These are phyloP conservation scores for Alsophila aescularia DNA, from an alignment of 2,888 invertebrate genomes.

Conservation along the genomic window DNA sequence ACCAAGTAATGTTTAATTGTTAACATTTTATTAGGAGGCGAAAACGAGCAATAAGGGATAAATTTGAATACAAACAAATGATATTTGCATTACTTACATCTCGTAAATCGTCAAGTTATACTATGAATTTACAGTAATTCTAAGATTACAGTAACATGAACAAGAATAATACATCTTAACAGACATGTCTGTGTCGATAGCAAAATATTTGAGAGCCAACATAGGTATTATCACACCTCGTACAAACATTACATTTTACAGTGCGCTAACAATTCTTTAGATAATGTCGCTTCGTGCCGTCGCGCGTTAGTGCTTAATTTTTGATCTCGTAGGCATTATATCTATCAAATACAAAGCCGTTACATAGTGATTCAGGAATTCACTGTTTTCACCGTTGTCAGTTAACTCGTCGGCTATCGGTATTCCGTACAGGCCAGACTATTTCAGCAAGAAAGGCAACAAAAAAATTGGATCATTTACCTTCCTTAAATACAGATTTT, in stretches of 20 bases:
- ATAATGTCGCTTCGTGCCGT: slow-evolving; percentile 43
- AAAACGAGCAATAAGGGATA: slow-evolving; percentile 84
- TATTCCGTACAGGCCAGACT: no score
- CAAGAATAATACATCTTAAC: slow-evolving; percentile 75
- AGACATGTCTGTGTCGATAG: slow-evolving; percentile 66
- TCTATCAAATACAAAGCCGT: not conserved
- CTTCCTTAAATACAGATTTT: no score
- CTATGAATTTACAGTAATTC: slow-evolving; percentile 79
- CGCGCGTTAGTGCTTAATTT: slow-evolving; percentile 6
- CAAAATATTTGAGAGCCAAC: slow-evolving; percentile 56
- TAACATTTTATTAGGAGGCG: slow-evolving; percentile 85
- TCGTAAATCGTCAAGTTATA: slow-evolving; percentile 78
- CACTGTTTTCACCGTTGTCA: not conserved
- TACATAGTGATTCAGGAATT: not conserved
- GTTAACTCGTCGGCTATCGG: no score
- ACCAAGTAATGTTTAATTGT: slow-evolving; percentile 64
- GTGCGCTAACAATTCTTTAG: slow-evolving; percentile 41
- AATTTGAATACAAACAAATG: slow-evolving; percentile 81
- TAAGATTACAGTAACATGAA: slow-evolving; percentile 83
- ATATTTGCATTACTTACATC: slow-evolving; percentile 63
- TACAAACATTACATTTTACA: slow-evolving; percentile 43
- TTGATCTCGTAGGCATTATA: not conserved
- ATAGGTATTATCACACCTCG: slow-evolving; percentile 45
- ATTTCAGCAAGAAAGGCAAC: no score
- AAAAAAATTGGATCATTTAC: no score